Conservation (phyloP, 2,888 invertebrate species). For the Cryptus armator region DNA sequence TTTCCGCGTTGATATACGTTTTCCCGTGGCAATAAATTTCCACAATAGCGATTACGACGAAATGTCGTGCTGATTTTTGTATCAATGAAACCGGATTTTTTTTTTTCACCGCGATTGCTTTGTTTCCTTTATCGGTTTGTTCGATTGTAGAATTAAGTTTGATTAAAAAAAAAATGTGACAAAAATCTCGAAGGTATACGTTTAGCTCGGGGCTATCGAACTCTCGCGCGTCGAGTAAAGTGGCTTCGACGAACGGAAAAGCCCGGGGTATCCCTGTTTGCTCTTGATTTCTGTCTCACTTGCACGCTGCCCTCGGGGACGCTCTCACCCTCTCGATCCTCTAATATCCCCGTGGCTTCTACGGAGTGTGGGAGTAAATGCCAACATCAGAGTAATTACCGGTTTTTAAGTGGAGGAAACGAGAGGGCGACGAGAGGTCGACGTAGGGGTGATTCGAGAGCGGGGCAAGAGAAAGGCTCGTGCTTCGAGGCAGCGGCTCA, state of each 20-base stretch:
- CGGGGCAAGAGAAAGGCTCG: slow-evolving; percentile 40
- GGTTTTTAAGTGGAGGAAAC: slow-evolving; percentile 79
- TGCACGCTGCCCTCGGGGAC: not conserved
- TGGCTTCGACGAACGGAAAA: slow-evolving; percentile 68
- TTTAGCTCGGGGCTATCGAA: not conserved
- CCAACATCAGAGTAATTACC: slow-evolving; percentile 77
- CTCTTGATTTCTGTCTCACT: slow-evolving; percentile 2
- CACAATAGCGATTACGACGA: not conserved
- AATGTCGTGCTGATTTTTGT: slow-evolving; percentile 21
- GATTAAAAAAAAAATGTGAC: not conserved
- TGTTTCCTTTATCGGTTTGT: not conserved
- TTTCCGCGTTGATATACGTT: slow-evolving; percentile 50
- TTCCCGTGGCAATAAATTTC: slow-evolving; percentile 29
- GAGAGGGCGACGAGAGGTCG: slow-evolving; percentile 66
- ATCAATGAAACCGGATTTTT: not conserved
- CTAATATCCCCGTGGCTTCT: slow-evolving; percentile 41
- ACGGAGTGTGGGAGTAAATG: slow-evolving; percentile 70
- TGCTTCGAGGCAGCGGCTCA: slow-evolving; percentile 22
- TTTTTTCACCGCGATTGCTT: not conserved
- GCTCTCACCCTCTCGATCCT: slow-evolving; percentile 21
- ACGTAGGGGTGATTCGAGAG: slow-evolving; percentile 52
- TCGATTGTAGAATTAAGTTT: not conserved
- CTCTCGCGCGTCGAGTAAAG: slow-evolving; percentile 49
- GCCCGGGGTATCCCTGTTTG: not conserved
- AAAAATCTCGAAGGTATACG: not conserved